Conservation (phyloP, 2,797 vertebrate genomes). For the Bufotes viridis region DNA sequence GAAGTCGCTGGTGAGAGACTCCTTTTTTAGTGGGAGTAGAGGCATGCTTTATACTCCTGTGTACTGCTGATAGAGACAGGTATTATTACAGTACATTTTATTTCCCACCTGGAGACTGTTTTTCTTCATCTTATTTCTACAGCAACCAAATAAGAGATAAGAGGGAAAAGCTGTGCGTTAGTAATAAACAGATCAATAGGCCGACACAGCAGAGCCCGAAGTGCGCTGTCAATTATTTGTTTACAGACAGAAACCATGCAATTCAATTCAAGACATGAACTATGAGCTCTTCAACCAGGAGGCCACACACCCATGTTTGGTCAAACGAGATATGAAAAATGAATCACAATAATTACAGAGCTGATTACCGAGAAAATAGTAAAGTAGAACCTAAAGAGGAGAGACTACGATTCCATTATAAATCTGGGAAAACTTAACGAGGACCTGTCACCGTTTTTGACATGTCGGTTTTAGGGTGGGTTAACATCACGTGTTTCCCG, state of each 20-base stretch:
- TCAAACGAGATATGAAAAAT: conserved; percentile 17
- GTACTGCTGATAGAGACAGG: not conserved
- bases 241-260: conserved; percentile 35
- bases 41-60: not conserved
- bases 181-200: conserved; percentile 56
- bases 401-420: not conserved
- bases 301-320: conserved; percentile 41
- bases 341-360: conserved; percentile 27
- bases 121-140: conserved; percentile 38
- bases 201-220: not conserved
- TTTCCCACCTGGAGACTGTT: conserved; percentile 22
- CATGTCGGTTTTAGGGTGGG: too few species aligned
- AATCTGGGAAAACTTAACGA: not conserved
- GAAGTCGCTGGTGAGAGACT: too few species aligned
- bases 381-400: not conserved
- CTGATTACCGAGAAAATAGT: not conserved
- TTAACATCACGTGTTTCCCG: too few species aligned
- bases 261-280: conserved; percentile 18
- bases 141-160: conserved; percentile 35
- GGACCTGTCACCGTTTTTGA: not conserved
- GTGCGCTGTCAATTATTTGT: conserved; percentile 49
- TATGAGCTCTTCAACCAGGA: not conserved
- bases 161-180: conserved; percentile 21
- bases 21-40: too few species aligned
- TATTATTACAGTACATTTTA: conserved; percentile 1